phyloP scores from a whole-genome alignment of 2,113 vertebrate genomes.

The Rana temporaria region DNA sequence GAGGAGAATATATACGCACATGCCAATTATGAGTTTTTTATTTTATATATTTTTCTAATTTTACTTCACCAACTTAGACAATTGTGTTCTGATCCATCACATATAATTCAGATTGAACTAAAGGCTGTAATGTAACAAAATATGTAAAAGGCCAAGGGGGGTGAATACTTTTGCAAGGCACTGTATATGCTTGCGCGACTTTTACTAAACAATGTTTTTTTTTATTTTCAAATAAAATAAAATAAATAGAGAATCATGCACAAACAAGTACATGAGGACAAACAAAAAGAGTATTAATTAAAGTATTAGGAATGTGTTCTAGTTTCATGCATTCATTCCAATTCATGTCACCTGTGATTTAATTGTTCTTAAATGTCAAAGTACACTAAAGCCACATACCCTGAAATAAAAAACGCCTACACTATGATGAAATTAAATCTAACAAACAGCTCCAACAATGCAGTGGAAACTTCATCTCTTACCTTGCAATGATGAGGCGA shows the following conservation, averaged over 20 bases:
- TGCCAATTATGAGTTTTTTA: no score
- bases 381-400: slow-evolving; percentile 44
- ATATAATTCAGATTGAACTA: no score
- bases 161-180: no score
- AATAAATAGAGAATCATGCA: neutral
- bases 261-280: slow-evolving; percentile 21
- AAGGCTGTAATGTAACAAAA: no score
- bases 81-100: no score
- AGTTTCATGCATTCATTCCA: slow-evolving; percentile 27
- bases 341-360: slow-evolving; percentile 44
- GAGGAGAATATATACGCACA: no score
- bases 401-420: slow-evolving; percentile 38
- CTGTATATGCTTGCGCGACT: no score
- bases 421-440: slow-evolving; percentile 37
- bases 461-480: slow-evolving; percentile 47
- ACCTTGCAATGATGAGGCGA: slow-evolving; percentile 9
- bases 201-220: no score
- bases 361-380: slow-evolving; percentile 50
- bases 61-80: no score
- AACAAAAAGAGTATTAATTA: slow-evolving; percentile 50
- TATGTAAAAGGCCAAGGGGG: no score
- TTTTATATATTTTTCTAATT: no score
- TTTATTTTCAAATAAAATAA: no score
- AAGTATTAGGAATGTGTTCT: slow-evolving; percentile 40
- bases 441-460: slow-evolving; percentile 33